Conservation (phyloP, 2,113 vertebrate species). For the Chelonoidis abingdonii region DNA sequence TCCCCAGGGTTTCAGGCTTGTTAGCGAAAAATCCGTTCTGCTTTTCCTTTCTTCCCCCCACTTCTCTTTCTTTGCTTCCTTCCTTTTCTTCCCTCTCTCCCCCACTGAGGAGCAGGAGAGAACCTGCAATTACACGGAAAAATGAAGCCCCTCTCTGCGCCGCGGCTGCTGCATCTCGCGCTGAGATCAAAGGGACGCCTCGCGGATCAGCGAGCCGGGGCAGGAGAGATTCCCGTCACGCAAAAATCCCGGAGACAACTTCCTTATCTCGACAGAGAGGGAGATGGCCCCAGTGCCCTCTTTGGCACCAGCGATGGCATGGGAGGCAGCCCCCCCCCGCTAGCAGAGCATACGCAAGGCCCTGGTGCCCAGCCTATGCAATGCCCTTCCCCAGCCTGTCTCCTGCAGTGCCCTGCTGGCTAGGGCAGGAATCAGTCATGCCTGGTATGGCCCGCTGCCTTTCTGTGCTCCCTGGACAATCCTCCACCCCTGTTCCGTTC, state of each 20-base stretch:
- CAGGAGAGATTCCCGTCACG: neutral
- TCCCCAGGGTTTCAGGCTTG: neutral
- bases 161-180: neutral
- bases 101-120: neutral
- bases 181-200: conserved; percentile 18
- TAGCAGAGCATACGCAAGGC: neutral
- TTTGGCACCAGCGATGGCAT: neutral
- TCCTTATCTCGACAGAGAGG: too few relatives aligned
- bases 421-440: neutral
- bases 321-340: neutral
- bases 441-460: too few relatives aligned
- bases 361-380: too few relatives aligned
- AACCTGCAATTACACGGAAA: neutral
- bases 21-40: neutral
- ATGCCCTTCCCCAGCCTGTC: neutral
- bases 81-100: neutral
- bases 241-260: neutral
- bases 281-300: neutral
- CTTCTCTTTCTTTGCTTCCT: neutral
- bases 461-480: neutral
- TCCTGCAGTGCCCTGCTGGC: neutral
- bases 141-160: neutral
- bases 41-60: neutral
- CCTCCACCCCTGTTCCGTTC: too few relatives aligned
- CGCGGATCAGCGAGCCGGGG: neutral